Percentiles rank a stretch among this genome's conserved stretches.
These are phyloP conservation scores for Ormyrus nitidulus DNA, from an alignment of 2,888 invertebrate genomes.

Conservation along the genomic window DNA sequence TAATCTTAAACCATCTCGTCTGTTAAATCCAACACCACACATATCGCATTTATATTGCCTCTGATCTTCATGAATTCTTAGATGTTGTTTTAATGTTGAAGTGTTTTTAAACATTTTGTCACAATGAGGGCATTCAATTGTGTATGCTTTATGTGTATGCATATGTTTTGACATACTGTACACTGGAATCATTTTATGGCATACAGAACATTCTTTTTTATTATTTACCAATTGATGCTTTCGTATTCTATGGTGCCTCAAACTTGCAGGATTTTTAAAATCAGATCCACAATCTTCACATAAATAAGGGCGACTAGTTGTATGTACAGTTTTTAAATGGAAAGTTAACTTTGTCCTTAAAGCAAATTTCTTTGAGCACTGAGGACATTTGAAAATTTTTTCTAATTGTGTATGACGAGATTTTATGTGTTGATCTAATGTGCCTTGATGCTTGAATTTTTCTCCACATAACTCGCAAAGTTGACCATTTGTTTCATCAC, in stretches of 20 bases:
- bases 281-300: constrained; percentile 74
- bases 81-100: constrained; percentile 72
- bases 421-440: constrained; percentile 72
- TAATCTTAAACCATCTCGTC: constrained; percentile 71
- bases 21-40: constrained; percentile 73
- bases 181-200: constrained; percentile 71
- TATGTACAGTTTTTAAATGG: constrained; percentile 73
- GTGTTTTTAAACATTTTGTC: constrained; percentile 74
- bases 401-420: constrained; percentile 73
- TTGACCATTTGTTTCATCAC: constrained; percentile 70
- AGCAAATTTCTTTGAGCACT: constrained; percentile 73
- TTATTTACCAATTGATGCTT: constrained; percentile 72
- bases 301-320: constrained; percentile 69
- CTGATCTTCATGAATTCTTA: constrained; percentile 73
- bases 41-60: constrained; percentile 72
- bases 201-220: constrained; percentile 71
- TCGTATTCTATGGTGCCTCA: constrained; percentile 72
- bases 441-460: constrained; percentile 73
- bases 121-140: constrained; percentile 72
- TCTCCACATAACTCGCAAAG: constrained; percentile 73
- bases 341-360: constrained; percentile 73
- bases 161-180: constrained; percentile 74
- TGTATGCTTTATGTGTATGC: constrained; percentile 73
- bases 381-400: constrained; percentile 72
- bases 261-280: constrained; percentile 73